Base-by-base conservation (phyloP, 2,113 vertebrate genomes). In the Mus pahari region DNA sequence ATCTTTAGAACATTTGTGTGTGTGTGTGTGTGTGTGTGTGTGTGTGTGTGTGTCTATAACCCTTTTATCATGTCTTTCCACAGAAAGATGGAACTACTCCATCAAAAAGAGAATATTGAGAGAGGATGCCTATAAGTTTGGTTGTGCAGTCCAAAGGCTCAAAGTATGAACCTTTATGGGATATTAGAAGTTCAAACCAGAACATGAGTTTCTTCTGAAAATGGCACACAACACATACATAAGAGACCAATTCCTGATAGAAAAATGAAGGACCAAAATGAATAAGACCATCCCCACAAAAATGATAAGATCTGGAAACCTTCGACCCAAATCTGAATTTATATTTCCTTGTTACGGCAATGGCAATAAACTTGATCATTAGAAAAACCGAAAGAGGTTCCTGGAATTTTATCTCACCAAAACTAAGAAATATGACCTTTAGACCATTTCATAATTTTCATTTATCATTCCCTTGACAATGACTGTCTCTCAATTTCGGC, bases 401-500 rank as follows among this genome's bases (percentile, higher is more conserved):
- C 1, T 86, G 22, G 74, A 42, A 79, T 39, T 64, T 70, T 5
- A 64, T 74, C 20, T 22, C 5, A 62, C 14, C 55, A 0, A 87
- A 71, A 50, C 71, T 5, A 84, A 70, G 66, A 86, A 81, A 36
- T 45, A 39, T 11, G 50, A 75, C 82, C 1, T 39, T 86, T 36
- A 28, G 78, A 66, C 70, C 9, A 1, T 50, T 68, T 31, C 48
- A 55, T 79, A 60, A 53, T 16, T 78, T 78, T 53, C 5, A 7
- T 93, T 92, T 89, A 70, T 39, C n/a, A 42, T 94, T 28, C 22
- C 45, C 17, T 20, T 8, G 70, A 96, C n/a, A 83, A 86, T 53
- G n/a, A 68, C 7, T 42, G 24, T 31, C 39, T 90, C 73, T 94
- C 36, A 42, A 3, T 90, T 94, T 93, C 13, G 95, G 53, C 20